A percentile compares a stretch with the other conserved stretches of the same genome.
These are phyloP conservation scores for Sciurus niger DNA, from an alignment of 2,113 vertebrate genomes.

Conservation along the genomic window DNA sequence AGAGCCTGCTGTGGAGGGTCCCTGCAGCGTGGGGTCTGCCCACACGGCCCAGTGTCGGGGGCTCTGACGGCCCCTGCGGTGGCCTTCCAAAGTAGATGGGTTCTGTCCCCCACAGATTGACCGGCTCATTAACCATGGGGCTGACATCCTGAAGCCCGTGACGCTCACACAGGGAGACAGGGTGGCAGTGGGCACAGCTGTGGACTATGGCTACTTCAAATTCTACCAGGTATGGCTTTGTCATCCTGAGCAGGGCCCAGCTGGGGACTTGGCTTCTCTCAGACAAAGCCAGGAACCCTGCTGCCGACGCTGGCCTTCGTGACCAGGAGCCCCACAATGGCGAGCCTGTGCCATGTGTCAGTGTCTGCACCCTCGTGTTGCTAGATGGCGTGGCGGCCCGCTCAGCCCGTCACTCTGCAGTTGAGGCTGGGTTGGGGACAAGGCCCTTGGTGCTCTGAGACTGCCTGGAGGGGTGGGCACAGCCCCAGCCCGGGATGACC, in stretches of 20 bases:
- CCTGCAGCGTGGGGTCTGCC: too few relatives aligned
- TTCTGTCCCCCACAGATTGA: constrained; percentile 86
- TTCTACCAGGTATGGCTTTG: constrained; percentile 90
- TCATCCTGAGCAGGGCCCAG: accelerated
- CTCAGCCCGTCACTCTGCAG: not conserved
- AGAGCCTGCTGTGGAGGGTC: too few relatives aligned
- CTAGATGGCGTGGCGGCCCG: not conserved
- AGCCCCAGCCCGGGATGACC: not conserved
- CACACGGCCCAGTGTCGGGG: not conserved
- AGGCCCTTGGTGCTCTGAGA: not conserved
- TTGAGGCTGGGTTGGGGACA: not conserved
- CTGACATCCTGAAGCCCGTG: constrained; percentile 91
- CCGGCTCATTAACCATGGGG: constrained; percentile 88
- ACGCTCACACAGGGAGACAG: constrained; percentile 80
- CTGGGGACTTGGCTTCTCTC: not conserved
- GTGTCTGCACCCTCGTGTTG: too few relatives aligned
- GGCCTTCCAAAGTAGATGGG: not conserved
- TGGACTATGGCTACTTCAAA: constrained; percentile 90
- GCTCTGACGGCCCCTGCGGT: too few relatives aligned
- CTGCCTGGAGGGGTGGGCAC: not conserved
- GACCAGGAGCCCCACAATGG: too few relatives aligned
- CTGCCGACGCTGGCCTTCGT: not conserved
- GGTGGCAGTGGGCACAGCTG: constrained; percentile 88
- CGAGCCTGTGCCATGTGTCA: too few relatives aligned
- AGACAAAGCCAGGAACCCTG: not conserved